A percentile compares a stretch with the other conserved stretches of the same genome.
phyloP scores from a whole-genome alignment of 2,113 vertebrate genomes.

The Corythornis cristatus region DNA sequence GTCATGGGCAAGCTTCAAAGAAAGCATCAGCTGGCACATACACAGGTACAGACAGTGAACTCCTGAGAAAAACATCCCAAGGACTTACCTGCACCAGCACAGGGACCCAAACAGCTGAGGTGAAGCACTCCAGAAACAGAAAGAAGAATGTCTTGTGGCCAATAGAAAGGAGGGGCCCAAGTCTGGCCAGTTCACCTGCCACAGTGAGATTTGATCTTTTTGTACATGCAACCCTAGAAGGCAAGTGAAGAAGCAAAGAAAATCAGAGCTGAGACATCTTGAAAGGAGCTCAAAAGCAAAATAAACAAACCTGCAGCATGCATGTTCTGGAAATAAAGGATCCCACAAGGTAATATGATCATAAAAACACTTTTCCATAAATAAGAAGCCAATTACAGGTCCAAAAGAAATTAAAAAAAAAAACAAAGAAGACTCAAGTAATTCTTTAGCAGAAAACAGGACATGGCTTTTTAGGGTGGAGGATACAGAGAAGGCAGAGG shows the following conservation, averaged over 20 bases:
- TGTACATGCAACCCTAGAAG: constrained; percentile 13
- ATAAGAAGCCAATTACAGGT: neutral
- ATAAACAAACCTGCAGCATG: neutral
- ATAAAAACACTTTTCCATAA: neutral
- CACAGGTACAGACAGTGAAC: neutral
- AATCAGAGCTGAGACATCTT: neutral
- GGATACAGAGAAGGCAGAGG: neutral
- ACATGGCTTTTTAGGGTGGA: neutral
- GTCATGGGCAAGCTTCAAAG: neutral
- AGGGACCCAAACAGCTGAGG: constrained; percentile 53
- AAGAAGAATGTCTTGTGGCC: constrained; percentile 81
- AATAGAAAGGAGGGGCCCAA: constrained; percentile 77
- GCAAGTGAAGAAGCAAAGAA: neutral
- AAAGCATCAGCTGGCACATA: neutral
- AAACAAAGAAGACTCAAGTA: neutral
- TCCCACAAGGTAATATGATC: neutral
- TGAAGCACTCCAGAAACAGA: constrained; percentile 71
- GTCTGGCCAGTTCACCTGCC: constrained; percentile 73
- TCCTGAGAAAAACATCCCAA: neutral
- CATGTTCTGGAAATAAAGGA: neutral
- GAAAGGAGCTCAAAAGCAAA: neutral
- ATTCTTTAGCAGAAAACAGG: neutral
- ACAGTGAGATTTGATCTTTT: constrained; percentile 58
- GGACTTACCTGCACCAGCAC: constrained; percentile 81
- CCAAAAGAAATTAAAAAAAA: neutral